A percentile compares a stretch with the other conserved stretches of the same genome.
Evolutionary conservation across 1,140 invertebrate species (phyloP).

Genomic region (Philotrypesis tridentata): DNA sequence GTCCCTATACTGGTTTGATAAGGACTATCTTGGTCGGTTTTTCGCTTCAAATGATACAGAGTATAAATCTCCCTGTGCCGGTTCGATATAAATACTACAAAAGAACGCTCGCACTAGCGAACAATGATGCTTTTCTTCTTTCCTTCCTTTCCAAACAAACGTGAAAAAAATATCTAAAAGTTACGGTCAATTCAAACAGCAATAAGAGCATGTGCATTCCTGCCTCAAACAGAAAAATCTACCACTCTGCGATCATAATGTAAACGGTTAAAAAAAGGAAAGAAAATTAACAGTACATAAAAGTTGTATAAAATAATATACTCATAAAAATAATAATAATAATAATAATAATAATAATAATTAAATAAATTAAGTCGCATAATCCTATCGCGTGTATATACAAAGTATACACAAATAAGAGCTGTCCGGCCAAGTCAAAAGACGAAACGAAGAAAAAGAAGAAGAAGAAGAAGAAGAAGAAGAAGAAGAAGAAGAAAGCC

Average conservation of each 20-base stretch:
- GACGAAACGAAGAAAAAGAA: background rate
- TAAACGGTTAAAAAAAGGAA: background rate
- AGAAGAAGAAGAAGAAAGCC: background rate
- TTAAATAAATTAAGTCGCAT: background rate
- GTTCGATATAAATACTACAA: background rate
- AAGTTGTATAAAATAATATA: background rate
- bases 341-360: background rate
- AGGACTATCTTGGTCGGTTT: background rate
- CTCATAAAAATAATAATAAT: background rate
- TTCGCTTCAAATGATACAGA: background rate
- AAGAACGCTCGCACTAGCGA: background rate
- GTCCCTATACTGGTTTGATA: background rate
- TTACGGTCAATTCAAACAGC: background rate
- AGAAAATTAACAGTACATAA: background rate
- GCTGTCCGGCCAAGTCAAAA: background rate
- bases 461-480: background rate
- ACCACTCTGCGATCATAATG: too few relatives aligned
- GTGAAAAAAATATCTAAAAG: too few relatives aligned
- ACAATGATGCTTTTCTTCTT: background rate
- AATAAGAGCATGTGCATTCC: background rate
- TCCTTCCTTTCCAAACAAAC: background rate
- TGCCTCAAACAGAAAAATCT: background rate
- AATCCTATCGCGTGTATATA: slow-evolving; percentile 23
- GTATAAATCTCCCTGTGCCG: background rate
- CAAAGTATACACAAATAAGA: slow-evolving; percentile 29